Evolutionary conservation across 2,888 invertebrate genomes (phyloP).

Genomic region (Bedellia somnulentella): DNA sequence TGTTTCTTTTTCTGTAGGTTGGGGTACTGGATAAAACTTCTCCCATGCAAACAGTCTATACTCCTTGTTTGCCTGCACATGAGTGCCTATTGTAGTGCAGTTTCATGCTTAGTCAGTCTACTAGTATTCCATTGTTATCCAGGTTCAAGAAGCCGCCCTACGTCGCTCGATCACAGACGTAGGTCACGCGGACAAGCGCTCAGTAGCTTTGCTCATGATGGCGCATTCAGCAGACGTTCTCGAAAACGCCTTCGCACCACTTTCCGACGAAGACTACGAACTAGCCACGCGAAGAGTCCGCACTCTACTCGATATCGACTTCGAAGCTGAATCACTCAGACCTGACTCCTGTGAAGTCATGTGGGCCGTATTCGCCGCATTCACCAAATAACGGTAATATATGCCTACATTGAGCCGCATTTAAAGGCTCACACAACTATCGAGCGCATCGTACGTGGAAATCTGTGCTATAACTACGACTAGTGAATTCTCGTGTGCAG

Average conservation of each 20-base stretch:
- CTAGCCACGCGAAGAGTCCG: slow-evolving; percentile 96
- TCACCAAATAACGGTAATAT: slow-evolving; percentile 82
- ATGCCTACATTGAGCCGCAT: background rate
- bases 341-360: slow-evolving; percentile 89
- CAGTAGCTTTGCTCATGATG: slow-evolving; percentile 89
- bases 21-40: too few relatives aligned
- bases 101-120: too few relatives aligned
- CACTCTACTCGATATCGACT: slow-evolving; percentile 93
- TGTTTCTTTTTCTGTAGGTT: too few relatives aligned
- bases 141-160: slow-evolving; percentile 97
- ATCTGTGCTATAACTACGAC: too few relatives aligned
- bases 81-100: too few relatives aligned
- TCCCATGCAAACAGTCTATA: too few relatives aligned
- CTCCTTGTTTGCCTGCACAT: too few relatives aligned
- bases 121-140: slow-evolving; percentile 6
- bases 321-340: slow-evolving; percentile 94
- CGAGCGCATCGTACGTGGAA: too few relatives aligned
- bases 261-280: slow-evolving; percentile 97
- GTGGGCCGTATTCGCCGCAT: slow-evolving; percentile 99
- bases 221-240: slow-evolving; percentile 98
- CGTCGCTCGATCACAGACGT: slow-evolving; percentile 97
- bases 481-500: too few relatives aligned
- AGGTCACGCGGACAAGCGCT: slow-evolving; percentile 94
- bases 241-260: slow-evolving; percentile 98
- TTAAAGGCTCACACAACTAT: too few relatives aligned